Percentiles rank a stretch among this genome's conserved stretches.
These are phyloP conservation scores for Limnephilus auricula DNA, from an alignment of 2,888 invertebrate species.

Conservation along the genomic window DNA sequence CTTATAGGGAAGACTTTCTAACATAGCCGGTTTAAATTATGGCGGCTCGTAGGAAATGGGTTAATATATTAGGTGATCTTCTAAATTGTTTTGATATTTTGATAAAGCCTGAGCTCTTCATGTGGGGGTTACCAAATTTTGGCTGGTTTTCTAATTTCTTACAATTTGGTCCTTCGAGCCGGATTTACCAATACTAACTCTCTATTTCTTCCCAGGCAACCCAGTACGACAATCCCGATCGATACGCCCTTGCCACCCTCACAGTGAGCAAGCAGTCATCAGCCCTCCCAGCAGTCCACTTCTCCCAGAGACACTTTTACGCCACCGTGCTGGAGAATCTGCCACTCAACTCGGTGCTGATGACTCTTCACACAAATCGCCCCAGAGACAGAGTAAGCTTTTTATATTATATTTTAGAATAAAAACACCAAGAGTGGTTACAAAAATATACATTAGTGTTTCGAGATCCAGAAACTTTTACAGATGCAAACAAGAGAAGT, in stretches of 20 bases:
- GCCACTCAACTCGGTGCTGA: conserved; percentile 84
- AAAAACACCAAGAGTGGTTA: too few relatives aligned
- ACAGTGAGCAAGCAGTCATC: conserved; percentile 75
- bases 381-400: conserved; percentile 75
- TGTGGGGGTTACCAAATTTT: too few relatives aligned
- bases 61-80: too few relatives aligned
- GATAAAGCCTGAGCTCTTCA: too few relatives aligned
- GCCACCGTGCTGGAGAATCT: conserved; percentile 87
- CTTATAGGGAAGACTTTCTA: too few relatives aligned
- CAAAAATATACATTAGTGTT: too few relatives aligned
- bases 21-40: too few relatives aligned
- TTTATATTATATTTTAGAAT: background rate
- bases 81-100: too few relatives aligned
- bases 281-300: conserved; percentile 76
- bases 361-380: conserved; percentile 83
- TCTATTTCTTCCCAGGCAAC: conserved; percentile 79
- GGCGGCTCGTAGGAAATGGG: too few relatives aligned
- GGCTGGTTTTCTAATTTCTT: background rate
- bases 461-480: too few relatives aligned
- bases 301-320: conserved; percentile 84
- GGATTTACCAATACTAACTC: background rate
- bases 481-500: background rate
- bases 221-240: conserved; percentile 91
- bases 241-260: conserved; percentile 91
- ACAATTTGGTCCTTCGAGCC: background rate